Evolutionary conservation across 2,888 invertebrate genomes (phyloP).

Genomic region (Drosophila kuntzei): DNA sequence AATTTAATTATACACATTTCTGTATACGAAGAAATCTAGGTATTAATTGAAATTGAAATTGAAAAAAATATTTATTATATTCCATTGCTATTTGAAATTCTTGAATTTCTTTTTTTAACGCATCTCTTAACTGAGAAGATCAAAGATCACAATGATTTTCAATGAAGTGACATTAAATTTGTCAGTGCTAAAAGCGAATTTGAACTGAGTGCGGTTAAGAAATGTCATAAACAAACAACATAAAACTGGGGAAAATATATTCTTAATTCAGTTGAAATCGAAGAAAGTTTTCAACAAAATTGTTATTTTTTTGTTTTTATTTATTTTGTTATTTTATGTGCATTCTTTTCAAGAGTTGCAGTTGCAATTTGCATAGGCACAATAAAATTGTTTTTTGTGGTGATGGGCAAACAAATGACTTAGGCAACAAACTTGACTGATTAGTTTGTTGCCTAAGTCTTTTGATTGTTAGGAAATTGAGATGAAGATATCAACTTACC

Average conservation of each 20-base stretch:
- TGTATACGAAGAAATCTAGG: too few species aligned
- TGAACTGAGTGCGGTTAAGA: background rate
- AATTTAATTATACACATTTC: too few species aligned
- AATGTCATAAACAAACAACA: slow-evolving; percentile 1
- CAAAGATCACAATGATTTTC: background rate
- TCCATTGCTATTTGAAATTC: too few species aligned
- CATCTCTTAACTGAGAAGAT: background rate
- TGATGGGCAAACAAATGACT: slow-evolving; percentile 45
- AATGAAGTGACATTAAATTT: background rate
- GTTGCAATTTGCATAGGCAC: slow-evolving; percentile 37
- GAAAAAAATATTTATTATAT: too few species aligned
- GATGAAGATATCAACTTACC: slow-evolving; percentile 57
- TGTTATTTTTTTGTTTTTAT: slow-evolving; percentile 5
- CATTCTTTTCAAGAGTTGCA: slow-evolving; percentile 13
- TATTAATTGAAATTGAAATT: too few species aligned
- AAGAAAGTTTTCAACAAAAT: slow-evolving; percentile 9
- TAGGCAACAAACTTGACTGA: slow-evolving; percentile 46
- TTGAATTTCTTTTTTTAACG: background rate
- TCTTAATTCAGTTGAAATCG: slow-evolving; percentile 12
- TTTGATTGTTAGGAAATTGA: slow-evolving; percentile 9
- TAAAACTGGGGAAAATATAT: slow-evolving; percentile 4
- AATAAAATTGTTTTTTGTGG: slow-evolving; percentile 6
- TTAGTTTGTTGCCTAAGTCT: slow-evolving; percentile 44
- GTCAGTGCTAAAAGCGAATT: slow-evolving; percentile 1
- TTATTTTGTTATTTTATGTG: slow-evolving; percentile 19